Evolutionary conservation across 64 coral and sea anemone genomes (phyloP).

Genomic region (Actinia tenebrosa): DNA sequence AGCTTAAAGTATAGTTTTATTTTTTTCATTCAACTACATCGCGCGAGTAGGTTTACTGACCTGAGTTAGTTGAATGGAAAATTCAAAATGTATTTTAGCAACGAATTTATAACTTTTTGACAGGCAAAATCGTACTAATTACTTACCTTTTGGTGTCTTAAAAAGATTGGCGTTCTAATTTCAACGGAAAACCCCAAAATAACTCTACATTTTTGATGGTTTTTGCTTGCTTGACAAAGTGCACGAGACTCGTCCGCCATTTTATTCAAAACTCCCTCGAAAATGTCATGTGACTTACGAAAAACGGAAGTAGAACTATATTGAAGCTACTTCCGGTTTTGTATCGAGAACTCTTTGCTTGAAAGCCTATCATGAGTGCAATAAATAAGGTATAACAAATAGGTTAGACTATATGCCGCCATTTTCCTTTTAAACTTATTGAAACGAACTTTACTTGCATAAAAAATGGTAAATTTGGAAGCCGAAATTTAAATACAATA

Average conservation of each 20-base stretch:
- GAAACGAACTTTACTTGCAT: no score
- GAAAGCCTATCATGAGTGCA: no score
- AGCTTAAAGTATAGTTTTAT: no score
- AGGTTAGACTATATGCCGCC: no score
- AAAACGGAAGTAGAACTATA: not conserved
- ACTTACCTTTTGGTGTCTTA: not conserved
- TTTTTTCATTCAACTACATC: no score
- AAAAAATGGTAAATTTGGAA: no score
- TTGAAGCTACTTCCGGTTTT: not conserved
- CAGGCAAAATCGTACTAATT: not conserved
- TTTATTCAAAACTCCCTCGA: not conserved
- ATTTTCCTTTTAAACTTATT: no score
- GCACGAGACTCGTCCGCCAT: not conserved
- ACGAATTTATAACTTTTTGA: no score
- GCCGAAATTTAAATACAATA: no score
- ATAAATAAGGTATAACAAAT: no score
- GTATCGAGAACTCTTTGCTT: not conserved
- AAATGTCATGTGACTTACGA: not conserved
- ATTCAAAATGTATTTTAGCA: no score
- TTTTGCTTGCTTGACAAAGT: not conserved
- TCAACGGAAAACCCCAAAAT: not conserved
- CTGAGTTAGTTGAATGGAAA: no score
- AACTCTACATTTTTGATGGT: not conserved
- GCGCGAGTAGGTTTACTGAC: not conserved
- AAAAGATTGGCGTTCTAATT: not conserved